These are phyloP conservation scores for Lepas anatifera DNA, from an alignment of 2,888 invertebrate species.

Conservation along the genomic window DNA sequence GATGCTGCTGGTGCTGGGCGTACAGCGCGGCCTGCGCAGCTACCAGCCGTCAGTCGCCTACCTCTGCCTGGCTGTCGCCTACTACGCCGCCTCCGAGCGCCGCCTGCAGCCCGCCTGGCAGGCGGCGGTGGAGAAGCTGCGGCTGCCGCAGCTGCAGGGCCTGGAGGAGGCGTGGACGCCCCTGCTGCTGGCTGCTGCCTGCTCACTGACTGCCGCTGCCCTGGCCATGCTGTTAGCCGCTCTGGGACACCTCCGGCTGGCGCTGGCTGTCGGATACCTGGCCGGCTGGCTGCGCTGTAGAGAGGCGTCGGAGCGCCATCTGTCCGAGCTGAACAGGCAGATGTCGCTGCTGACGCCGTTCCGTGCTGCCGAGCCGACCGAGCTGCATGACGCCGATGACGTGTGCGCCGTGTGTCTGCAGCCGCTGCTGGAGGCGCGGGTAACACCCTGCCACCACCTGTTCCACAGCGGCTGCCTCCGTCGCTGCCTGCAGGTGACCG, in stretches of 20 bases:
- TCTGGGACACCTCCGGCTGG: constrained; percentile 44
- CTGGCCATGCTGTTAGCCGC: constrained; percentile 22
- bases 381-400: constrained; percentile 55
- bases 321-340: constrained; percentile 46
- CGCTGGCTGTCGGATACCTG: constrained; percentile 46
- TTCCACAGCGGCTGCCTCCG: constrained; percentile 66
- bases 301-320: constrained; percentile 41
- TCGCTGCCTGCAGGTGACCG: constrained; percentile 54
- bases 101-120: constrained; percentile 50
- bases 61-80: constrained; percentile 50
- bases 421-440: constrained; percentile 53
- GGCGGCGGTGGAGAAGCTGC: constrained; percentile 46
- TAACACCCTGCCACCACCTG: constrained; percentile 66
- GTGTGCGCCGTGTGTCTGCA: constrained; percentile 66
- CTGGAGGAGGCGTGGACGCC: constrained; percentile 55
- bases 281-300: constrained; percentile 40
- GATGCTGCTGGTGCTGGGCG: constrained; percentile 56
- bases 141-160: constrained; percentile 55
- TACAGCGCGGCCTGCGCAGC: constrained; percentile 60
- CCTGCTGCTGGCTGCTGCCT: constrained; percentile 36
- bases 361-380: constrained; percentile 45
- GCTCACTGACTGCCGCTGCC: constrained; percentile 16
- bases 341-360: constrained; percentile 33
- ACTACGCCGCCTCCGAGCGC: constrained; percentile 58
- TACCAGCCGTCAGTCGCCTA: constrained; percentile 56